A percentile compares a stretch with the other conserved stretches of the same genome.
Evolutionary conservation across 1,140 invertebrate species (phyloP).

Genomic region (Drosophila nigrodunni): DNA sequence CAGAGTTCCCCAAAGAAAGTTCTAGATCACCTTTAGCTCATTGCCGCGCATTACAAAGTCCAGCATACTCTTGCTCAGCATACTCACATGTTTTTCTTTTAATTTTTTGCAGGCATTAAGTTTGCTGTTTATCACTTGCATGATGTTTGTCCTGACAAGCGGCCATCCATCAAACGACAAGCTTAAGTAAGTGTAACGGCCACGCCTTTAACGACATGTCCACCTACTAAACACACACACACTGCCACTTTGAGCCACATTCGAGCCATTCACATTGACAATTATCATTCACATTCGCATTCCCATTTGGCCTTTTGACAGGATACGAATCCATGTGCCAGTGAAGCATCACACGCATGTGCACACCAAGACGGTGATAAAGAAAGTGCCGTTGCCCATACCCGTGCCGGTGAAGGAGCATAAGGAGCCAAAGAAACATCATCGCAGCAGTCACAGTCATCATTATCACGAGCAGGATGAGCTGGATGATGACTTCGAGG

Average conservation of each 20-base stretch:
- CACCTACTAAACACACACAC: constrained; percentile 13
- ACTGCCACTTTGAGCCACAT: neutral
- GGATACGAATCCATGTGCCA: constrained; percentile 83
- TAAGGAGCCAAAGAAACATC: constrained; percentile 74
- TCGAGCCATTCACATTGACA: constrained; percentile 15
- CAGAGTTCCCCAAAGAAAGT: too few relatives aligned
- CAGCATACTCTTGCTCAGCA: neutral
- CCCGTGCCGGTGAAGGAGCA: constrained; percentile 82
- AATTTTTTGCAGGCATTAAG: constrained; percentile 71
- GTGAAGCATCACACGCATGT: constrained; percentile 84
- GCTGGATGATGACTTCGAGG: constrained; percentile 78
- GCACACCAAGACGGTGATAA: constrained; percentile 83
- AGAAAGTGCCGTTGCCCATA: constrained; percentile 82
- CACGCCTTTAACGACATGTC: constrained; percentile 63
- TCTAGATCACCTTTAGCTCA: too few relatives aligned
- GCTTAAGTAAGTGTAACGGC: constrained; percentile 77
- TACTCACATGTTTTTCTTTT: constrained; percentile 32
- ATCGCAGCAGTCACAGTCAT: constrained; percentile 69
- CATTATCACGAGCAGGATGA: constrained; percentile 73
- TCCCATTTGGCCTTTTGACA: constrained; percentile 28
- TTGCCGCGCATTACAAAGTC: neutral
- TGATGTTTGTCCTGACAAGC: constrained; percentile 74
- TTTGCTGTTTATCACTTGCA: constrained; percentile 77
- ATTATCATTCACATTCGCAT: constrained; percentile 9
- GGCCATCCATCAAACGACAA: constrained; percentile 83